Conservation (phyloP, 2,888 invertebrate species). For the Cantharis lateralis region DNA sequence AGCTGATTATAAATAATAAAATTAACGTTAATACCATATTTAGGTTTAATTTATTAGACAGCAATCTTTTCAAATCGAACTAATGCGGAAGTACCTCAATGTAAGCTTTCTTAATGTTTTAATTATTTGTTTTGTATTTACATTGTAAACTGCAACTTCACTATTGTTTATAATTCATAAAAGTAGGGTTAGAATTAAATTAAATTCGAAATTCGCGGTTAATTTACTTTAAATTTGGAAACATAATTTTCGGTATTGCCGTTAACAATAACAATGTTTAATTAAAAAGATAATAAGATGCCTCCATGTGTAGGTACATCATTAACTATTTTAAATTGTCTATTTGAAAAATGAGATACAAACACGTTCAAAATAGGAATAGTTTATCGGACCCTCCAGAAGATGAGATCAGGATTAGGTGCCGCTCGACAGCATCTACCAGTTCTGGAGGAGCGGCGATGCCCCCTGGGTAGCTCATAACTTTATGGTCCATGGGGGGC, state of each 20-base stretch:
- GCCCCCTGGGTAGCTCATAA: conserved; percentile 28
- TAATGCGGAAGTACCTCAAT: not conserved
- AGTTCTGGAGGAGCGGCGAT: conserved; percentile 23
- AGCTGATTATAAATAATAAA: not conserved
- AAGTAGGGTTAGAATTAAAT: not conserved
- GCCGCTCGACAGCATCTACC: conserved; percentile 13
- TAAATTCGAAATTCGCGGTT: not conserved
- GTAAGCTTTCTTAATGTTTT: not conserved
- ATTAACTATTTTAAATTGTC: not conserved
- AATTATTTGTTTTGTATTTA: not conserved
- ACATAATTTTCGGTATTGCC: not conserved
- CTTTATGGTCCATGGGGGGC: conserved; percentile 25
- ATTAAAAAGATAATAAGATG: not conserved
- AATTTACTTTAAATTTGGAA: not conserved
- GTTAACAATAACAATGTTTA: not conserved
- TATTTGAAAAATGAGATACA: conserved; percentile 1
- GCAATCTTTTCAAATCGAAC: not conserved
- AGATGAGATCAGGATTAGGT: conserved; percentile 18
- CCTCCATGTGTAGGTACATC: not conserved
- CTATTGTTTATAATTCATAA: not conserved
- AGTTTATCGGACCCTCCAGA: conserved; percentile 5
- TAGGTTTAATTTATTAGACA: not conserved
- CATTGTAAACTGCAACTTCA: not conserved
- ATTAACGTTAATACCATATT: not conserved
- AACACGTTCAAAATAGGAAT: conserved; percentile 2